Evolutionary conservation across 1,140 invertebrate species (phyloP).

Genomic region (Drosophila fuyamai): DNA sequence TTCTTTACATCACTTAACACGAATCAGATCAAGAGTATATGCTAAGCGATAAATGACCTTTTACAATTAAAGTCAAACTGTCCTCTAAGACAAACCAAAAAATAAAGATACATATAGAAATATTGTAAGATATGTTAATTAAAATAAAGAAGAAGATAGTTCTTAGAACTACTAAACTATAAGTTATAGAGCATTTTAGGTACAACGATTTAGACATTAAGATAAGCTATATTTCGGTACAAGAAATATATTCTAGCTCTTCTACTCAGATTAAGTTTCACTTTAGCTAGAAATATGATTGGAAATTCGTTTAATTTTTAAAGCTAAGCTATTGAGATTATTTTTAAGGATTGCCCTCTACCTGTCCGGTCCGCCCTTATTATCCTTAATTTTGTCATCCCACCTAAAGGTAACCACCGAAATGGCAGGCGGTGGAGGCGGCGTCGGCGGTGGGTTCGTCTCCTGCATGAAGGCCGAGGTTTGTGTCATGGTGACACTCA

Average conservation of each 20-base stretch:
- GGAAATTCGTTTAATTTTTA: constrained; percentile 32
- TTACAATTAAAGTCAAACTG: background rate
- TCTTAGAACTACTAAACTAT: background rate
- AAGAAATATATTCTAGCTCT: constrained; percentile 28
- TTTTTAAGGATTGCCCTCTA: constrained; percentile 86
- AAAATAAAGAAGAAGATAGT: background rate
- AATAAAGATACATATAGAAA: background rate
- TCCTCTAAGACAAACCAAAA: background rate
- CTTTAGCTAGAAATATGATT: constrained; percentile 33
- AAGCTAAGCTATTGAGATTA: constrained; percentile 19
- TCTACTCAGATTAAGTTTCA: constrained; percentile 26
- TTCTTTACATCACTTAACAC: background rate
- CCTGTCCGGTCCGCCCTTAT: constrained; percentile 87
- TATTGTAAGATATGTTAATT: background rate
- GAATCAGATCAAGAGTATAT: background rate
- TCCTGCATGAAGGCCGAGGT: constrained; percentile 84
- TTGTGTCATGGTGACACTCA: constrained; percentile 77
- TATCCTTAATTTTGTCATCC: constrained; percentile 86
- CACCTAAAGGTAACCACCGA: constrained; percentile 95
- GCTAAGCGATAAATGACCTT: background rate
- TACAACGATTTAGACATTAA: constrained; percentile 20
- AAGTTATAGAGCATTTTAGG: constrained; percentile 22
- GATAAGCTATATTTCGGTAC: constrained; percentile 12
- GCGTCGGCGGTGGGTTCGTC: constrained; percentile 81
- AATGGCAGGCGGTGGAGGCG: constrained; percentile 89